Evolutionary conservation across 2,888 invertebrate genomes (phyloP).

Genomic region (Drosophila maculinotata): DNA sequence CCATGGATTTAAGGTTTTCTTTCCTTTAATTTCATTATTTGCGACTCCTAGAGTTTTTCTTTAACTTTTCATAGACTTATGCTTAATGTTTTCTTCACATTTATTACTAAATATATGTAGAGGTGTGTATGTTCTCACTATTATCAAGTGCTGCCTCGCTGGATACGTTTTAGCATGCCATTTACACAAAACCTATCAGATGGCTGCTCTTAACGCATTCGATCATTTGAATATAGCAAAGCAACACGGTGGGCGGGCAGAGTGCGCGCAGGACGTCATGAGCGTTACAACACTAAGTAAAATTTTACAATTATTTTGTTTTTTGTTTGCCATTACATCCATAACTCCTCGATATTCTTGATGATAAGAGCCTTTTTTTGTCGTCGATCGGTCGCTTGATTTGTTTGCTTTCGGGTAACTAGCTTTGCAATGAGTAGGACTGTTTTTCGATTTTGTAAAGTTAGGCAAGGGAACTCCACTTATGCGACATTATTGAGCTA

Average conservation of each 20-base stretch:
- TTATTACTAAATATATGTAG: conserved; percentile 77
- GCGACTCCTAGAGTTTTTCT: conserved; percentile 67
- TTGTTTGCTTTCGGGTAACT: conserved; percentile 55
- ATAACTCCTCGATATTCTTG: conserved; percentile 63
- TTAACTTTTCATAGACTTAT: conserved; percentile 74
- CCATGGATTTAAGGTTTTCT: conserved; percentile 61
- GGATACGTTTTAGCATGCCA: conserved; percentile 44
- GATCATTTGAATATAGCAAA: conserved; percentile 52
- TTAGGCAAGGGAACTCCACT: conserved; percentile 63
- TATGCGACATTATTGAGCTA: conserved; percentile 84
- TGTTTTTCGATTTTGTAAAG: conserved; percentile 58
- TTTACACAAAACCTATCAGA: conserved; percentile 67
- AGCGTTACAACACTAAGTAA: conserved; percentile 80
- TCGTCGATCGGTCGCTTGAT: conserved; percentile 72
- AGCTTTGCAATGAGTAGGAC: conserved; percentile 71
- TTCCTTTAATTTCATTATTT: conserved; percentile 69
- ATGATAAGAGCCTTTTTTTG: conserved; percentile 68
- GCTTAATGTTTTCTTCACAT: conserved; percentile 73
- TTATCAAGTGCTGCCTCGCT: conserved; percentile 59
- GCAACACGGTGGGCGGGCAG: conserved; percentile 70
- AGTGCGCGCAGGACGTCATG: conserved; percentile 77
- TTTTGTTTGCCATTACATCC: conserved; percentile 66
- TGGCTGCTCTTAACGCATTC: conserved; percentile 52
- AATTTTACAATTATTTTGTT: conserved; percentile 77
- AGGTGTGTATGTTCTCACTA: conserved; percentile 66